A percentile compares a stretch with the other conserved stretches of the same genome.
phyloP scores from a whole-genome alignment of 2,888 invertebrate genomes.

The Ctena decussata region DNA sequence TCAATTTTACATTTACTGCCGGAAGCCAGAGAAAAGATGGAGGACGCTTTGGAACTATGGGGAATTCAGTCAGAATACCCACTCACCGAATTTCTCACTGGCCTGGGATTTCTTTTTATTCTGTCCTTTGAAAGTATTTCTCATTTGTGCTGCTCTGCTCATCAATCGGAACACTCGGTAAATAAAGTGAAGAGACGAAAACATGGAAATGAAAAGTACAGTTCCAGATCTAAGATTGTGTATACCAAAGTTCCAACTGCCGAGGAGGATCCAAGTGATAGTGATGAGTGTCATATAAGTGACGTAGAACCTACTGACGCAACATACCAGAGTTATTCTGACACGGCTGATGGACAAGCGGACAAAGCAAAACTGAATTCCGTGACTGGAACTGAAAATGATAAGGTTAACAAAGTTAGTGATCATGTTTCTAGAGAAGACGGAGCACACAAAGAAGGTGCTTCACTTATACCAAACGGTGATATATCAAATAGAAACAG shows the following conservation, averaged over 20 bases:
- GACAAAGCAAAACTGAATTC: background rate
- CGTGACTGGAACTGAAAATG: background rate
- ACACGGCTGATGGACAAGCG: background rate
- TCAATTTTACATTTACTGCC: conserved; percentile 86
- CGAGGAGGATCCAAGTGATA: background rate
- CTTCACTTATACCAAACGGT: background rate
- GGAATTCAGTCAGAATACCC: conserved; percentile 55
- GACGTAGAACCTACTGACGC: background rate
- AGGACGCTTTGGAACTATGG: conserved; percentile 37
- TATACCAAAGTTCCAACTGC: background rate
- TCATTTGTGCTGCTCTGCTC: conserved; percentile 17
- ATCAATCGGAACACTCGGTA: background rate
- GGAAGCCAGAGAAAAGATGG: conserved; percentile 83
- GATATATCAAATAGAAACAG: background rate
- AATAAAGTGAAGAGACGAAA: background rate
- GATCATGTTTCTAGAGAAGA: no score
- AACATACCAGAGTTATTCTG: background rate
- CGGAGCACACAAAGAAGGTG: background rate
- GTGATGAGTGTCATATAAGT: background rate
- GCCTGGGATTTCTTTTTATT: conserved; percentile 58
- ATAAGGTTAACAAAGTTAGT: background rate
- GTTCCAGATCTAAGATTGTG: background rate
- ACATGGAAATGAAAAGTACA: background rate
- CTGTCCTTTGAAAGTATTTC: conserved; percentile 48
- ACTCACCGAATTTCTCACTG: conserved; percentile 50